Evolutionary conservation across 1,140 invertebrate genomes (phyloP).

Genomic region (Phymastichus coffea): DNA sequence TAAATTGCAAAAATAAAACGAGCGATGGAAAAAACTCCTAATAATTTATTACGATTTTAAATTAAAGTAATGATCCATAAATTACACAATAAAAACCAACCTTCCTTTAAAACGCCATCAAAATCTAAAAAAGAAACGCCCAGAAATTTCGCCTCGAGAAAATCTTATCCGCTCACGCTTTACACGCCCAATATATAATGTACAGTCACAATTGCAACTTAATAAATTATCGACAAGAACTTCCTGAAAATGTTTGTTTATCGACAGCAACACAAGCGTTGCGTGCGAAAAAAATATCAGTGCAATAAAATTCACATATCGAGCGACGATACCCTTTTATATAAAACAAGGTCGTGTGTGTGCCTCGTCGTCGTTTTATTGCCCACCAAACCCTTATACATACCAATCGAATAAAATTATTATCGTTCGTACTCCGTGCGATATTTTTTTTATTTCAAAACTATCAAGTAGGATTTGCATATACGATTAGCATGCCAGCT

Average conservation of each 20-base stretch:
- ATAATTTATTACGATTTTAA: slow-evolving; percentile 11
- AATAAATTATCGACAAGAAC: slow-evolving; percentile 4
- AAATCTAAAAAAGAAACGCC: background rate
- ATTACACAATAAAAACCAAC: slow-evolving; percentile 10
- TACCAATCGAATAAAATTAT: slow-evolving; percentile 21
- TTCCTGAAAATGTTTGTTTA: slow-evolving; percentile 11
- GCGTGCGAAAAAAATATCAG: too few relatives aligned
- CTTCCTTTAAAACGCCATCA: slow-evolving; percentile 9
- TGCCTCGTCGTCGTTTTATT: slow-evolving; percentile 14
- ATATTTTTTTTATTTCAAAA: too few relatives aligned
- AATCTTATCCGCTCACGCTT: background rate
- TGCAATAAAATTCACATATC: too few relatives aligned
- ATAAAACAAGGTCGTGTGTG: slow-evolving; percentile 11
- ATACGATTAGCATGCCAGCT: too few relatives aligned
- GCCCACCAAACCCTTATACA: too few relatives aligned
- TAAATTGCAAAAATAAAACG: too few relatives aligned
- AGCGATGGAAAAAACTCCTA: too few relatives aligned
- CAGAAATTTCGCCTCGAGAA: background rate
- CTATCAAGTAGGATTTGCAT: too few relatives aligned
- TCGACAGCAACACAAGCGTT: too few relatives aligned
- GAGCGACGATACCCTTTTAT: too few relatives aligned
- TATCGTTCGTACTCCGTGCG: background rate
- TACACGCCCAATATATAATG: too few relatives aligned
- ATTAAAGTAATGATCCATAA: slow-evolving; percentile 11
- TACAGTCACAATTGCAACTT: too few relatives aligned